Percentiles rank a stretch among this genome's conserved stretches.
Evolutionary conservation across 92 coral and sea anemone species (phyloP).

Genomic region (Umimayanthus chanpuru): DNA sequence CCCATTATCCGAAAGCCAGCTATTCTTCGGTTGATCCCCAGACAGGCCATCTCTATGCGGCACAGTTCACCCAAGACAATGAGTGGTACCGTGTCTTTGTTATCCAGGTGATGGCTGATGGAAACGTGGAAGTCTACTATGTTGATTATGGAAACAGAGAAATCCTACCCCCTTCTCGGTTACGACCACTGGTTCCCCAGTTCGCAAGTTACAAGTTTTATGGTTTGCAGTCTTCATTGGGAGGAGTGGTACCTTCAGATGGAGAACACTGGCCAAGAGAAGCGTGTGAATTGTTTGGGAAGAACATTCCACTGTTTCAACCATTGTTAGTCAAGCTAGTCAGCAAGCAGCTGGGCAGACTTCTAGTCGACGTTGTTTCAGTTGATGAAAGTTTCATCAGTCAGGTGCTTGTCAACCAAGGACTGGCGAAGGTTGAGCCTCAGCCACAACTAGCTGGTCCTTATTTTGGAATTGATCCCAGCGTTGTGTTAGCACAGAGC

Average conservation of each 20-base stretch:
- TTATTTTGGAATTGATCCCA: neutral
- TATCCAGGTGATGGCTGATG: conserved; percentile 32
- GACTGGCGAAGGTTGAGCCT: conserved; percentile 9
- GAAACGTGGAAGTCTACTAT: conserved; percentile 57
- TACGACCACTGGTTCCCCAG: conserved; percentile 57
- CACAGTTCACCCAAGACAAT: conserved; percentile 63
- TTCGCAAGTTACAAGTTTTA: conserved; percentile 40
- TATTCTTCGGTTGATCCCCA: conserved; percentile 52
- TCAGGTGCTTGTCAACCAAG: conserved; percentile 2
- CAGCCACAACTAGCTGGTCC: neutral
- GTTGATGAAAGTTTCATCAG: neutral
- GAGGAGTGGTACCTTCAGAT: conserved; percentile 53
- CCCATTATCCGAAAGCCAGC: conserved; percentile 28
- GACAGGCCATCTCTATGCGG: conserved; percentile 42
- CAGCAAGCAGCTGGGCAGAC: conserved; percentile 45
- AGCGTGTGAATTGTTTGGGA: conserved; percentile 63
- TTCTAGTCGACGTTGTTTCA: conserved; percentile 55
- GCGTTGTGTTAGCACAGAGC: neutral
- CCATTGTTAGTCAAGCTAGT: conserved; percentile 47
- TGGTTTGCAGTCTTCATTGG: conserved; percentile 59
- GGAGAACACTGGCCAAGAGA: conserved; percentile 64
- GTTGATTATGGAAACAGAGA: conserved; percentile 73
- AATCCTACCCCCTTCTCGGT: conserved; percentile 41
- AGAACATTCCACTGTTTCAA: conserved; percentile 52
- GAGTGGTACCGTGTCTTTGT: conserved; percentile 70